Percentiles rank a stretch among this genome's conserved stretches.
These are phyloP conservation scores for Chymomyza procnemis DNA, from an alignment of 2,888 invertebrate species.

Conservation along the genomic window DNA sequence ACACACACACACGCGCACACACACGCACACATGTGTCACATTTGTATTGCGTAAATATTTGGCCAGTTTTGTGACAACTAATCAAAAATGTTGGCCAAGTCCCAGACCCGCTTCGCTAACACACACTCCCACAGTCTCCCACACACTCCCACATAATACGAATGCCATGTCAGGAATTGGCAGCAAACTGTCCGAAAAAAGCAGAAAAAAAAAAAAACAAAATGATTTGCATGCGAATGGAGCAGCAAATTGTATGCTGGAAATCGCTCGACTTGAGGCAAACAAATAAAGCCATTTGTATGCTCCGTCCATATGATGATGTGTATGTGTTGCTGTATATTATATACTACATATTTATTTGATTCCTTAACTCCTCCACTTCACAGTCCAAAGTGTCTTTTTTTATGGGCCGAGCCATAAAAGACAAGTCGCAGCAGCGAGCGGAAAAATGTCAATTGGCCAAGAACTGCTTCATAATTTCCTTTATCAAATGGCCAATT, in stretches of 20 bases:
- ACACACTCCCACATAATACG: not conserved
- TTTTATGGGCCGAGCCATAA: slow-evolving; percentile 9
- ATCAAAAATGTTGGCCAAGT: not conserved
- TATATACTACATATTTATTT: not conserved
- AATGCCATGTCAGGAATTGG: slow-evolving; percentile 11
- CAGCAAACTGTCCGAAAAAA: slow-evolving; percentile 45
- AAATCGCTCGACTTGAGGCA: slow-evolving; percentile 19
- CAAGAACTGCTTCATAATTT: slow-evolving; percentile 1
- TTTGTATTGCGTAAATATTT: slow-evolving; percentile 5
- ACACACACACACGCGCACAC: not conserved
- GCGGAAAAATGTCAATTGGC: not conserved
- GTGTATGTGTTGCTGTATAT: not conserved
- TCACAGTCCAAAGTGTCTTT: slow-evolving; percentile 1
- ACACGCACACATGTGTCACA: not conserved
- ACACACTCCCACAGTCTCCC: not conserved
- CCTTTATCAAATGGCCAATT: slow-evolving; percentile 2
- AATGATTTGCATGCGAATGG: slow-evolving; percentile 57
- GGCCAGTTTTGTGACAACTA: not conserved
- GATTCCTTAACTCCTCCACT: not conserved
- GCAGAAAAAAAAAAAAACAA: slow-evolving; percentile 27
- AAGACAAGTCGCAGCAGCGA: not conserved
- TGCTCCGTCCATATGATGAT: slow-evolving; percentile 24
- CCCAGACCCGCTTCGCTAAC: no score
- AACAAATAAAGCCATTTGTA: slow-evolving; percentile 67
- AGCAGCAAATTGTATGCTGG: not conserved